Evolutionary conservation across 2,888 invertebrate species (phyloP), one percentile per base, ranked within the genome.

Genomic region (Leptothorax acervorum): DNA sequence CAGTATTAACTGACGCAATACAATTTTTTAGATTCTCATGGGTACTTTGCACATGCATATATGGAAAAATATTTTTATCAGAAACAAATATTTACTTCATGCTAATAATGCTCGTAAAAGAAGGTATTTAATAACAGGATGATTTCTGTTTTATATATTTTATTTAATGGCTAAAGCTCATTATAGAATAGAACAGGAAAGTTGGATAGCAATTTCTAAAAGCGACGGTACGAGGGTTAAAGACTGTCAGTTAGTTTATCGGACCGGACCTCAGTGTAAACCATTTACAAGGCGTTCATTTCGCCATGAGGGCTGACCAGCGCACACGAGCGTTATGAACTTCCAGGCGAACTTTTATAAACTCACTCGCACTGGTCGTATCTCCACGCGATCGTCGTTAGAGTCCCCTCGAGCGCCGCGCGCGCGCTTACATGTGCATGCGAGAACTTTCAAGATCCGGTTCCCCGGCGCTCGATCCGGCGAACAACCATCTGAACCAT

Each of bases 361-460:
- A 84, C 85, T 88, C 84, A 74, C 83, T 83, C 76, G 63, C 65
- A 57, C 62, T n/a, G 68, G 12, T 45, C 51, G 73, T 88, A 90
- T 86, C 86, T 78, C 70, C 65, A 35, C 68, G 76, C 79, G 87
- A 86, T 89, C 87, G 81, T 60, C 86, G 83, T 89, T 87, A 87
- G 81, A 71, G 78, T 55, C 66, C 81, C 62, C 53, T 68, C 71
- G 66, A 81, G 66, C 68, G 51, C 51, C n/a, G 66, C 66, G 82
- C 78, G 82, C 78, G 60, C 73, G 84, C 55, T 75, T 76, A 68
- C 62, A 18, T 68, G 63, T 39, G 74, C 82, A 63, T 68, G 75
- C 74, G 79, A 82, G 70, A 66, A 85, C 84, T 82, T 84, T 86
- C 82, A 79, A 86, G 84, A 90, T 90, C 90, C 90, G 90, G 88